Conservation (phyloP, 2,888 invertebrate genomes). For the Holacanthella duospinosa region DNA sequence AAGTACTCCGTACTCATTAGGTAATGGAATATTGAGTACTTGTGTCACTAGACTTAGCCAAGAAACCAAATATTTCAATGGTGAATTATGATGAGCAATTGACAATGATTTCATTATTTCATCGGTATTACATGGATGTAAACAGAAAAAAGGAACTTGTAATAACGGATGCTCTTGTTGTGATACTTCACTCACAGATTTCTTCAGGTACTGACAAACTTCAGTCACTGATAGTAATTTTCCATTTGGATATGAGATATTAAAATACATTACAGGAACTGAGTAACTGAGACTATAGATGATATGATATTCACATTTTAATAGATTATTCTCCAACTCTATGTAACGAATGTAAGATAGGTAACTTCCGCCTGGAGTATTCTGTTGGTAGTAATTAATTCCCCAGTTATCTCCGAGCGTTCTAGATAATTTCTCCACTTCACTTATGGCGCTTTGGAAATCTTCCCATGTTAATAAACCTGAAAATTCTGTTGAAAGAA, state of each 20-base stretch:
- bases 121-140: conserved; percentile 6
- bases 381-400: not conserved
- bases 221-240: not conserved
- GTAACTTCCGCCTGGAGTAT: not conserved
- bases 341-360: not conserved
- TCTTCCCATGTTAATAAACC: not conserved
- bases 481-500: not conserved
- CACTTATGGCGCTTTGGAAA: not conserved
- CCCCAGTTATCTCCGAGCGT: not conserved
- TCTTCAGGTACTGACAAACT: not conserved
- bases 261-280: not conserved
- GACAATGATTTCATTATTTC: not conserved
- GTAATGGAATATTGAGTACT: not conserved
- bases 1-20: not conserved
- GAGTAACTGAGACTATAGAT: not conserved
- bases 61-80: not conserved
- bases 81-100: not conserved
- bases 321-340: not conserved
- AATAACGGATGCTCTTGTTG: conserved; percentile 2
- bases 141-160: not conserved
- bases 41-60: not conserved
- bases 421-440: not conserved
- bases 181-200: not conserved
- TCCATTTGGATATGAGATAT: not conserved
- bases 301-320: not conserved